These are phyloP conservation scores for Cochlearius cochlearius DNA, from an alignment of 2,113 vertebrate genomes.

Conservation along the genomic window DNA sequence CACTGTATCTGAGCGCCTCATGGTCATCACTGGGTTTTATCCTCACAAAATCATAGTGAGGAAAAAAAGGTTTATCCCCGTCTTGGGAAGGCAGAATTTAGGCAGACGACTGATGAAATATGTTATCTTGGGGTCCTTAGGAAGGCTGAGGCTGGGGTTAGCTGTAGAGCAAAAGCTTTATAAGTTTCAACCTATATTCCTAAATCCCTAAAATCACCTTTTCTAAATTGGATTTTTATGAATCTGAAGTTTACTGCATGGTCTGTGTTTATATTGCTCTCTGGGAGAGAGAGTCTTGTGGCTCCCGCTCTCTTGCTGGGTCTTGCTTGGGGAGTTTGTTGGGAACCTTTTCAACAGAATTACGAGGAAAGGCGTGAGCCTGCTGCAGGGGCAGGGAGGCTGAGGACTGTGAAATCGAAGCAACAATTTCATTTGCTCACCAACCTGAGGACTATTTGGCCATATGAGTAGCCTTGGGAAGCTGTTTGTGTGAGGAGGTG, in stretches of 20 bases:
- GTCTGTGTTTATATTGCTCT: not conserved
- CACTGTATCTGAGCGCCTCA: not conserved
- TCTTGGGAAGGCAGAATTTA: not conserved
- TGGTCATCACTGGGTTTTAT: not conserved
- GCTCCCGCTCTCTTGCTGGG: not conserved
- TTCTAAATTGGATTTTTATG: not conserved
- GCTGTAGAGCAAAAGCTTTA: not conserved
- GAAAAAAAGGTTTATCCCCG: not conserved
- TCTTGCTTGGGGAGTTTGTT: not conserved
- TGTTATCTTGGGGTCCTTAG: not conserved
- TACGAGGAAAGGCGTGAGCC: accelerated
- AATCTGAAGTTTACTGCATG: not conserved
- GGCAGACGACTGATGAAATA: not conserved
- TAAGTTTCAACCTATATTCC: not conserved
- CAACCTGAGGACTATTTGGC: not conserved
- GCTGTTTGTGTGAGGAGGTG: not conserved
- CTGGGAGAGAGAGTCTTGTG: not conserved
- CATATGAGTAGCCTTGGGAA: not conserved
- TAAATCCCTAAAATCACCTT: not conserved
- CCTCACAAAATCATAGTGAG: not conserved
- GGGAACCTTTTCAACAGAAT: not conserved
- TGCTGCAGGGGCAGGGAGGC: not conserved
- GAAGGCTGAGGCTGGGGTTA: not conserved
- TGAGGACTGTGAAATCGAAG: not conserved
- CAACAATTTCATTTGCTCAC: not conserved